Evolutionary conservation across 2,888 invertebrate genomes (phyloP), one percentile per base, ranked within the genome.

Genomic region (Lithophane leautieri): DNA sequence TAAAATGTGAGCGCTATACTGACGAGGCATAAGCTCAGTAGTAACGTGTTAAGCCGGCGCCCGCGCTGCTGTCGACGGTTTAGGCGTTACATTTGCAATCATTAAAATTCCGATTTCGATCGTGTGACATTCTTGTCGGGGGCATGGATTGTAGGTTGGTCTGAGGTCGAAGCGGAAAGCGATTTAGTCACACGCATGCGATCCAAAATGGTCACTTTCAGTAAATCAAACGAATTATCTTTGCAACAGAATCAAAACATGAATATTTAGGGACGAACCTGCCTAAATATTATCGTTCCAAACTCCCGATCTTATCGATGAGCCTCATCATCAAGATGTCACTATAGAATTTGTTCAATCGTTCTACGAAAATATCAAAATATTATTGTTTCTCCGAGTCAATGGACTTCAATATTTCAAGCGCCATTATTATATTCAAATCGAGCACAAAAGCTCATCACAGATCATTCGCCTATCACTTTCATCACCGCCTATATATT

Each of bases 101-200:
- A 78, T 78, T 85, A 81, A 76, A 73, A 86, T 83, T 86, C 78
- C 67, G 70, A 86, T 81, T 79, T 72, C 68, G 75, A 79, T 81
- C 74, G 62, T 72, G 82, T 80, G 79, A 69, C 83, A 86, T 85
- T 85, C 83, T 78, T 72, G 28, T 54, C 2, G 40, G 44, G 52
- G 42, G 60, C 62, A 68, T 76, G 65, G 25, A 63, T 61, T 73
- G 54, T 73, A 3, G n/a, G 40, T 9, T 74, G 86, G 73, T 4
- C 4, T 34, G 50, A 73, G 68, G 52, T 40, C 14, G 0, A 60
- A 68, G 63, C 16, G 56, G 0, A 3, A 0, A 63, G 77, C 76
- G 76, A 44, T 47, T 70, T 28, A 12, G 12, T 54, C 11, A 54
- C 54, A n/a, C n/a, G 12, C 4, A 12, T 54, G n/a, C n/a, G n/a